Evolutionary conservation across 2,888 invertebrate species (phyloP), one percentile per base, ranked within the genome.

Genomic region (Rotaria socialis): DNA sequence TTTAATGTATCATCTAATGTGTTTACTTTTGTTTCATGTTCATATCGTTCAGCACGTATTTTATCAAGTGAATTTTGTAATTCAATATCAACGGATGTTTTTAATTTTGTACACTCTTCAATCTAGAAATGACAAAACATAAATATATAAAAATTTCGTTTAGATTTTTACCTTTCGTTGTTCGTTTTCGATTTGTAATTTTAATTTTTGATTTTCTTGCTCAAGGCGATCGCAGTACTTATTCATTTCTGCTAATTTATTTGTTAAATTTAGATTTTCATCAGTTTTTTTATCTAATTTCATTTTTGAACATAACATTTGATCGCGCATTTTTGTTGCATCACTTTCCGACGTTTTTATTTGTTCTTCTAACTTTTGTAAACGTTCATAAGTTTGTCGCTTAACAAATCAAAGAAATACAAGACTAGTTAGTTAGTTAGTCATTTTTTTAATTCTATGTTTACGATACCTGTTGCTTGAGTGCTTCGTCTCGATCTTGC

Each of bases 131-230:
- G 10, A 47, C 2, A 24, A 80, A 24, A 14, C 3, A n/a, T 5
- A n/a, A 24, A 75, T 22, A 5, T 11, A 75, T 0, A 35, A 41
- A 41, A 22, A 41, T 41, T 35, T 80, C n/a, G 2, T 14, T 67
- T 22, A 67, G 24, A 47, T 19, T 35, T 16, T 6, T n/a, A 41
- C 80, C 16, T 80, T 80, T 47, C 47, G 47, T 80, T 47, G 22
- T 80, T 80, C 80, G n/a, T 41, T 7, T 41, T 80, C 80, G 10
- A 80, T 47, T 47, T 80, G 80, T 80, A 80, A 22, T 80, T 80
- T 80, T n/a, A 80, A 80, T n/a, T 80, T 80, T 80, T n/a, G 47
- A 80, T 80, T 80, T 47, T 80, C 80, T 80, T 80, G 80, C 47
- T 80, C 80, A 47, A 80, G n/a, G n/a, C n/a, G 43, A 80, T 80